Evolutionary conservation across 2,888 invertebrate genomes (phyloP), one percentile per base, ranked within the genome.

Genomic region (Drosophila antonietae): DNA sequence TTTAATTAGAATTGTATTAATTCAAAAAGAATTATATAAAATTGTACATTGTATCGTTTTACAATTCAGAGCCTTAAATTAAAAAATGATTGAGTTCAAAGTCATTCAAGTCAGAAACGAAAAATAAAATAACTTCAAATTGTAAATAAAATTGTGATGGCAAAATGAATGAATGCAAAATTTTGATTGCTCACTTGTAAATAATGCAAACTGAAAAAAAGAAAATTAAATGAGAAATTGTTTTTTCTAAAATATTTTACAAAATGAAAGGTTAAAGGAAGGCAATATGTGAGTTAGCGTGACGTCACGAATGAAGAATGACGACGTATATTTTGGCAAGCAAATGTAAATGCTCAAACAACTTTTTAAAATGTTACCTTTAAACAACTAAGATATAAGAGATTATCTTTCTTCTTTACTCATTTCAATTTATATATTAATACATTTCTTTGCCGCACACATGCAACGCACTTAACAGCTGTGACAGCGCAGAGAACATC

Each of bases 401-500:
- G 44, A 12, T 20, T 10, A 3, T 2, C 3, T 18, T 20, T 20
- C 5, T 8, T n/a, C n/a, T 51, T 18, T 28, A 28, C 28, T 28
- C 28, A 28, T 5, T 28, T 28, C 5, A 28, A 28, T 28, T 28
- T 5, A 28, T 5, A 5, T 28, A 28, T 28, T 28, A 5, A 28
- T 5, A 28, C 28, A 28, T 18, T 33, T 33, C 12, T 2, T 47
- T 47, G 10, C n/a, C n/a, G 1, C 28, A n/a, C 18, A 12, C 31
- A 31, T 9, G 7, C 23, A 18, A 4, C 4, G 2, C 9, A 1
- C 44, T 7, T 33, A 33, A 28, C 33, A 39, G 33, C 39, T 66
- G 75, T 72, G 76, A 68, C 72, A 58, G 56, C 39, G 60, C 51
- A 35, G 12, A 41, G 20, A 7, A 18, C 15, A 39, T 14, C 18